Evolutionary conservation across 1,140 invertebrate genomes (phyloP), one percentile per base, ranked within the genome.

Genomic region (Coelopa frigida): DNA sequence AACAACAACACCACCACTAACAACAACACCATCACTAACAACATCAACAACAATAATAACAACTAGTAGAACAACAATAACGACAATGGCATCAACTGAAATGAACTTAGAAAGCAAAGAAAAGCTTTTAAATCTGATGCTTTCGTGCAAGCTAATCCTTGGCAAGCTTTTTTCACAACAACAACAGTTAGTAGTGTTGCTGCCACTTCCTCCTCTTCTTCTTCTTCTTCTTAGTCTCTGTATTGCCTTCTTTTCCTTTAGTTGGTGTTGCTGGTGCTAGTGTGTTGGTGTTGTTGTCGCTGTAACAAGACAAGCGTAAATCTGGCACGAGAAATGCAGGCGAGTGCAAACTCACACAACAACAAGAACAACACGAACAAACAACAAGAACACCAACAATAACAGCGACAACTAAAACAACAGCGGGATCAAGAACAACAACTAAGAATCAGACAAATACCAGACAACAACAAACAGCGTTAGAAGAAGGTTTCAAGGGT

Each of bases 121-220:
- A 67, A 66, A 67, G 63, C 60, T 67, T 66, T 66, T 66, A 63
- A 67, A 66, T 63, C 63, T 67, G 58, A 66, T 67, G 63, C 63
- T 67, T 67, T 67, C 63, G 61, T 67, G 63, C 57, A 58, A 63
- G 63, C 63, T 67, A 67, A 67, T 67, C 63, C 63, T 60, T 66
- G 59, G 66, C 60, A 67, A 67, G 63, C 66, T 67, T 21, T 12
- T 38, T 17, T 36, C 14, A n/a, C 35, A 36, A n/a, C 7, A 3
- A 36, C 35, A 37, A 17, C 18, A 20, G 12, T 23, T 11, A 18
- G 33, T 35, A 14, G n/a, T 4, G 5, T 35, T 6, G 17, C 20
- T 35, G 20, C 20, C 11, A 14, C 33, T 35, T 14, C n/a, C n/a
- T n/a, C n/a, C n/a, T n/a, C n/a, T 18, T 22, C 37, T 21, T 21